A percentile compares a stretch with the other conserved stretches of the same genome.
Evolutionary conservation across 2,797 vertebrate genomes (phyloP).

Genomic region (Glyptemys insculpta): DNA sequence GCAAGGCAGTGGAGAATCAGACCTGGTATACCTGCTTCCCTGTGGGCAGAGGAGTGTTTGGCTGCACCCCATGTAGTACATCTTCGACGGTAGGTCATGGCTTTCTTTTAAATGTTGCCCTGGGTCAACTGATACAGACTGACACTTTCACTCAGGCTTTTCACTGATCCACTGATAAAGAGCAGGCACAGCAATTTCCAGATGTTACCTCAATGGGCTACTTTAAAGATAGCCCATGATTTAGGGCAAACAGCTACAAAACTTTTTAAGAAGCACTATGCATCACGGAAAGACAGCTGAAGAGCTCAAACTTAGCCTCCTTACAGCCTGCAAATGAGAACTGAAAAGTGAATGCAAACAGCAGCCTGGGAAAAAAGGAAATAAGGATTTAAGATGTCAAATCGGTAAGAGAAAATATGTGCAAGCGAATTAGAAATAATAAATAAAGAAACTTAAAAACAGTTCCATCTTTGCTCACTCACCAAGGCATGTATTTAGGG

Average conservation of each 20-base stretch:
- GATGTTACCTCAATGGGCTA: slow-evolving; percentile 48
- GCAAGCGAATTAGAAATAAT: slow-evolving; percentile 49
- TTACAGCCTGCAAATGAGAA: slow-evolving; percentile 35
- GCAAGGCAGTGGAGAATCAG: background rate
- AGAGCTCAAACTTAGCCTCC: slow-evolving; percentile 28
- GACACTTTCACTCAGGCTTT: slow-evolving; percentile 34
- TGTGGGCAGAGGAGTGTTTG: background rate
- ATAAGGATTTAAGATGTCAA: slow-evolving; percentile 59
- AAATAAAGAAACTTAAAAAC: slow-evolving; percentile 54
- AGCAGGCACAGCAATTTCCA: slow-evolving; percentile 25
- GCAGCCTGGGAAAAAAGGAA: slow-evolving; percentile 62
- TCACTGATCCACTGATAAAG: slow-evolving; percentile 28
- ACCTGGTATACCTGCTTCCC: background rate
- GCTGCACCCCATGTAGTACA: background rate
- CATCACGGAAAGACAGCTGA: slow-evolving; percentile 40
- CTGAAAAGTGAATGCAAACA: slow-evolving; percentile 68
- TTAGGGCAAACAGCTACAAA: slow-evolving; percentile 26
- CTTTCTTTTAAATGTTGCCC: background rate
- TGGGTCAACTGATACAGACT: slow-evolving; percentile 24
- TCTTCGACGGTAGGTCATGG: background rate
- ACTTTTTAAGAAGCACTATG: background rate
- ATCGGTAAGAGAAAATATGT: slow-evolving; percentile 62
- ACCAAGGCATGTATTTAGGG: slow-evolving; percentile 44
- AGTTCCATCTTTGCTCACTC: slow-evolving; percentile 50
- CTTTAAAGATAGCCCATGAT: slow-evolving; percentile 32